Conservation (phyloP, 1,140 invertebrate genomes). For the Aethina tumida region DNA sequence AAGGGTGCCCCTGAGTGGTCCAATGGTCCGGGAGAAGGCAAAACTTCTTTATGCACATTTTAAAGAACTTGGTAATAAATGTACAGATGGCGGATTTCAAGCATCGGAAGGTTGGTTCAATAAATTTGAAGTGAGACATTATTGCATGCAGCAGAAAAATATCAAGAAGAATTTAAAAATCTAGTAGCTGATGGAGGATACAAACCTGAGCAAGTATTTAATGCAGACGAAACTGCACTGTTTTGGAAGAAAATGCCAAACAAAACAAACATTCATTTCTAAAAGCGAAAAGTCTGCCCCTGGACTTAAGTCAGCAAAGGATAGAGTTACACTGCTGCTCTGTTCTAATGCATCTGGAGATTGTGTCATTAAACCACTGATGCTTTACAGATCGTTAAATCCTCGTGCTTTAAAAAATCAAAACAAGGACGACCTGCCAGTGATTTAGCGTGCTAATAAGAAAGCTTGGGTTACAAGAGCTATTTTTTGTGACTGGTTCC, state of each 20-base stretch:
- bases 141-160: background rate
- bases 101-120: slow-evolving; percentile 9
- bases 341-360: slow-evolving; percentile 11
- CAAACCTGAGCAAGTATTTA: slow-evolving; percentile 11
- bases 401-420: slow-evolving; percentile 10
- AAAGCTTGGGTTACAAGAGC: slow-evolving; percentile 2
- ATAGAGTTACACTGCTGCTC: slow-evolving; percentile 19
- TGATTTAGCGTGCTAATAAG: slow-evolving; percentile 9
- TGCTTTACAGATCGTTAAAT: slow-evolving; percentile 13
- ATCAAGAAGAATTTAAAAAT: slow-evolving; percentile 9
- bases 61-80: no score
- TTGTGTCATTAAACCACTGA: slow-evolving; percentile 11
- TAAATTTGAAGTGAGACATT: slow-evolving; percentile 10
- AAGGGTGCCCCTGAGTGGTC: no score
- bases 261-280: slow-evolving; percentile 33
- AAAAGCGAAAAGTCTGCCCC: slow-evolving; percentile 32
- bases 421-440: slow-evolving; percentile 9
- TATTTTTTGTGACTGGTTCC: no score
- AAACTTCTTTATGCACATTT: no score
- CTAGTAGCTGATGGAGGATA: slow-evolving; percentile 8
- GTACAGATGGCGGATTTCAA: no score
- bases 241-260: slow-evolving; percentile 20
- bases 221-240: slow-evolving; percentile 7
- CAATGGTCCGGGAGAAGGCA: no score
- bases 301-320: slow-evolving; percentile 37